Base-by-base conservation (phyloP, 2,888 invertebrate species). In the Portevinia maculata region DNA sequence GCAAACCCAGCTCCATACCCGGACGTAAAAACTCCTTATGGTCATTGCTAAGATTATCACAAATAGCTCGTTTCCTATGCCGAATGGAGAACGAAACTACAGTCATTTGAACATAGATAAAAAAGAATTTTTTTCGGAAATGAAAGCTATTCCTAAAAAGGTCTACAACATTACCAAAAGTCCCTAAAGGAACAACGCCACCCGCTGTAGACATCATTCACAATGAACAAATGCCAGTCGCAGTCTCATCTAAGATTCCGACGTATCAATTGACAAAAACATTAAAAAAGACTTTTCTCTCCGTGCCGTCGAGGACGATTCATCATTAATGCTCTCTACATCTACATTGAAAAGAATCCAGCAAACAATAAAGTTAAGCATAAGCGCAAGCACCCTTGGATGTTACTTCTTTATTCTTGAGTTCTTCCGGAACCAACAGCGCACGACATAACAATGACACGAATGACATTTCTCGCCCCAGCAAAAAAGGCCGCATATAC, bases 321-420 rank as follows among this genome's bases (percentile, higher is more conserved):
- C 74, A 74, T 65, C 57, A 50, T 50, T 65, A 52, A 41, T 15
- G 59, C 52, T 17, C 44, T 44, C 44, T 17, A 17, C 11, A 21
- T 24, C 41, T 59, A 60, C n/a, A 46, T 21, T n/a, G 9, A 50
- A 32, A 15, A 32, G 60, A 53, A 55, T 60, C 46, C 60, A 59
- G 28, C 69, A 60, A 55, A 76, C 69, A 75, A 65, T 75, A 76
- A 69, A 76, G 53, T 76, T 69, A 13, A 60, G 46, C 69, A 60
- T 55, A 69, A 44, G 44, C 41, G 37, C 75, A 69, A 60, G 60
- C 60, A 37, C 46, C 39, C 46, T 55, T 48, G 46, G 60, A 59
- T 53, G 69, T 52, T 53, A 60, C 44, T 46, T 37, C 44, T 67
- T 50, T 48, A 55, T 55, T 48, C 53, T 60, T 46, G 46, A 53